A percentile compares a stretch with the other conserved stretches of the same genome.
phyloP scores from a whole-genome alignment of 2,113 vertebrate species.

The Tychaedon coryphoeus region DNA sequence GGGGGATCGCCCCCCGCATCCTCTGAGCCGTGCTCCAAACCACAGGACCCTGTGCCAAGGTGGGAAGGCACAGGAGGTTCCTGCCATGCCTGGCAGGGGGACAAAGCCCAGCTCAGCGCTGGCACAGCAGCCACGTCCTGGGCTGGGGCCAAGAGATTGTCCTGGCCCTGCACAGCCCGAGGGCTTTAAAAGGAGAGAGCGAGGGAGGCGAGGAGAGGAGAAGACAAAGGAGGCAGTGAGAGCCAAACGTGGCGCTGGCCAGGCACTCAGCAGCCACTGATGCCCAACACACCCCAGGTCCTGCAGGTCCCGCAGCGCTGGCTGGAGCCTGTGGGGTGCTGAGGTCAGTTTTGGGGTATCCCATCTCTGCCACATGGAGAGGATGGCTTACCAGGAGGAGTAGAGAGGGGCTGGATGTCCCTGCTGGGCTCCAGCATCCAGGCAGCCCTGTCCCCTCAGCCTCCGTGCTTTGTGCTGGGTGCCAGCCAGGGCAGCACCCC shows the following conservation, averaged over 20 bases:
- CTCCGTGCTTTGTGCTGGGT: fast-evolving
- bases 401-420: neutral
- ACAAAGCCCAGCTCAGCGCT: neutral
- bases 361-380: fast-evolving
- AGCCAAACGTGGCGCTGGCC: neutral
- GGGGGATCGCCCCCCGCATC: fast-evolving
- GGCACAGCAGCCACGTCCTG: neutral
- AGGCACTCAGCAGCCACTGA: fast-evolving
- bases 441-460: neutral
- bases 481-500: neutral
- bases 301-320: neutral
- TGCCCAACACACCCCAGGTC: fast-evolving
- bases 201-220: neutral
- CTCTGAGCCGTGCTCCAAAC: fast-evolving
- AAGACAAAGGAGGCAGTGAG: neutral
- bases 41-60: fast-evolving
- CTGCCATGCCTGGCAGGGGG: neutral
- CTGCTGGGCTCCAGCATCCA: neutral
- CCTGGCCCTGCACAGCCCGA: neutral
- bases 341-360: neutral
- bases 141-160: neutral
- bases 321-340: neutral
- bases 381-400: fast-evolving
- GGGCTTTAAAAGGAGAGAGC: conserved; percentile 53
- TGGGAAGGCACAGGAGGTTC: neutral